Conservation (phyloP, 2,888 invertebrate species). For the Drosophila nigricruria region DNA sequence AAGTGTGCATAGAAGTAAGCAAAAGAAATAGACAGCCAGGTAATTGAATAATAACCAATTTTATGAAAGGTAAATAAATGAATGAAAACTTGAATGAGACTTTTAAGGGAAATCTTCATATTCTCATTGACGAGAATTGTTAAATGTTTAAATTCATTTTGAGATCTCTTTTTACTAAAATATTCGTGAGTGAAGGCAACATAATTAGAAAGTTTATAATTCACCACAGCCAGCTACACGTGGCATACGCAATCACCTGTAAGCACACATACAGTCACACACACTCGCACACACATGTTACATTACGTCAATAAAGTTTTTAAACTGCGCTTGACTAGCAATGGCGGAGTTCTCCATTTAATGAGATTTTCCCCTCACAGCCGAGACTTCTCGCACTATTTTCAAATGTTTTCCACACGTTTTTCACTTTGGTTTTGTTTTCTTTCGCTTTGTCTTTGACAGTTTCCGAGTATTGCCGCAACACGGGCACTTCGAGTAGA, state of each 20-base stretch:
- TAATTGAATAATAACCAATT: conserved; percentile 17
- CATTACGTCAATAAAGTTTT: conserved; percentile 30
- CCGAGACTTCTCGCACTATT: not conserved
- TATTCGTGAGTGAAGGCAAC: not conserved
- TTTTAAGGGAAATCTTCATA: not conserved
- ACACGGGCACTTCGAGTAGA: conserved; percentile 83
- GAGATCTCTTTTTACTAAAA: not conserved
- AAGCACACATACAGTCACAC: not conserved
- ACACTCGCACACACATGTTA: not conserved
- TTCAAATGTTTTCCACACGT: conserved; percentile 1
- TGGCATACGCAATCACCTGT: not conserved
- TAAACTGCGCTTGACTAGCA: conserved; percentile 15
- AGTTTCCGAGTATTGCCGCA: conserved; percentile 86
- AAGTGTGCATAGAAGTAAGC: not conserved
- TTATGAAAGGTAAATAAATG: conserved; percentile 2
- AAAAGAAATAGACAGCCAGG: not conserved
- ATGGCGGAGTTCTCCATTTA: conserved; percentile 10
- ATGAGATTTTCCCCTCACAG: conserved; percentile 26
- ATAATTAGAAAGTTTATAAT: conserved; percentile 6
- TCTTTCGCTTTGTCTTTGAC: conserved; percentile 15
- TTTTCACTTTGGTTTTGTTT: not conserved
- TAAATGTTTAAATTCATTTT: not conserved
- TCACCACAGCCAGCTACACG: not conserved
- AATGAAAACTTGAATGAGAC: not conserved
- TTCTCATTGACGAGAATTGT: not conserved